Base-by-base conservation (phyloP, 1,140 invertebrate genomes). In the Cardiocondyla obscurior region DNA sequence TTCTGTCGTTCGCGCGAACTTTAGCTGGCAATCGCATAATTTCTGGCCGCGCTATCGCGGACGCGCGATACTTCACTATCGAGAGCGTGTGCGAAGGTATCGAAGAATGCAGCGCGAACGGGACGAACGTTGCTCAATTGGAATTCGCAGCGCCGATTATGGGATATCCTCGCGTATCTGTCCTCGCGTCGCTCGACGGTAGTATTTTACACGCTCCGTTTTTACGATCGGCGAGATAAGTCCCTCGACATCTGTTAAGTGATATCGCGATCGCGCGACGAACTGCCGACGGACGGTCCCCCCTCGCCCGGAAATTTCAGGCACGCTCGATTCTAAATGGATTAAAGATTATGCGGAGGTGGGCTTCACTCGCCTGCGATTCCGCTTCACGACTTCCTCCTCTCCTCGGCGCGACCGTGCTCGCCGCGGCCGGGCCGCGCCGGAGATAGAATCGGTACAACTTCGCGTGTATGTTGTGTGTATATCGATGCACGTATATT, bases 371-470 rank as follows among this genome's bases (percentile, higher is more conserved):
- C 49, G 69, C 76, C 55, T 19, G 28, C 60, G 86, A 88, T 87
- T 83, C 70, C 81, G 79, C 42, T 67, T 64, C 69, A 42, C 19
- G n/a, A 19, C 46, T 74, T 70, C 69, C 82, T 73, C 51, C 79
- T 74, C 76, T 86, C 69, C 57, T 62, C 30, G 57, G 16, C 46
- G 19, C 57, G 22, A 51, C 55, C 33, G 33, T 36, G 7, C 19
- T n/a, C 44, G 3, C 44, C 14, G 60, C 85, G 72, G 72, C 84
- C 72, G 36, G 60, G 82, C n/a, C n/a, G 87, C 82, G 64, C 30
- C 51, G 42, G 51, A 87, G 86, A 88, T 88, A 87, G 76, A 85
- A 88, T 88, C 86, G 77, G 76, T 82, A 87, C 79, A 85, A 81
- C 67, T 65, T 73, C 51, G 51, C n/a, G 49, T 53, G 77, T 82